Conservation (phyloP, 2,797 vertebrate genomes). For the Acrossocheilus wenchowensis region DNA sequence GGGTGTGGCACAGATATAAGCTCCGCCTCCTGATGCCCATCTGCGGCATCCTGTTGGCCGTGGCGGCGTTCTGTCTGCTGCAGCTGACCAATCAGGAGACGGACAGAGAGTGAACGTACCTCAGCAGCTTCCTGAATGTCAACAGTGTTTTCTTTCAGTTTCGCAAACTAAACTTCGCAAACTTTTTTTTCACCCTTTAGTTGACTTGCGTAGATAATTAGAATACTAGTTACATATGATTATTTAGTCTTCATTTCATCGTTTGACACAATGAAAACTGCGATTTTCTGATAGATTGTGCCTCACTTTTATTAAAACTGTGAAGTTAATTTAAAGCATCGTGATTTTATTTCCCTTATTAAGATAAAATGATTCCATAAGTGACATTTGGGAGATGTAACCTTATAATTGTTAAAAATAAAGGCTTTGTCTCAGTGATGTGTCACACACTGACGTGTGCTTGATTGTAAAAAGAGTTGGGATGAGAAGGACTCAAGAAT, state of each 20-base stretch:
- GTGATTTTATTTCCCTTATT: neutral
- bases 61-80: constrained; percentile 8
- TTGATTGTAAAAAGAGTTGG: no score
- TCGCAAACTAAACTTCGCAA: no score
- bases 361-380: neutral
- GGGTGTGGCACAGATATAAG: constrained; percentile 79
- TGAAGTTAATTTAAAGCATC: neutral
- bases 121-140: constrained; percentile 62
- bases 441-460: no score
- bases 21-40: constrained; percentile 79
- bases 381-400: neutral
- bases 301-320: constrained; percentile 12
- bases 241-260: neutral
- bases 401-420: neutral
- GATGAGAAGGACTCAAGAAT: no score
- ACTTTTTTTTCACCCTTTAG: neutral
- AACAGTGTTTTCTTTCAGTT: no score
- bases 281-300: neutral
- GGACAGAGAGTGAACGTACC: constrained; percentile 48
- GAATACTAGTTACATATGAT: neutral
- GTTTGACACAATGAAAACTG: neutral
- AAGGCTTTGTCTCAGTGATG: neutral
- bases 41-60: constrained; percentile 78
- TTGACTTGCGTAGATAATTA: neutral
- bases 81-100: constrained; percentile 20